Evolutionary conservation across 2,113 vertebrate genomes (phyloP), one percentile per base, ranked within the genome.

Genomic region (Chaenogobius annularis): DNA sequence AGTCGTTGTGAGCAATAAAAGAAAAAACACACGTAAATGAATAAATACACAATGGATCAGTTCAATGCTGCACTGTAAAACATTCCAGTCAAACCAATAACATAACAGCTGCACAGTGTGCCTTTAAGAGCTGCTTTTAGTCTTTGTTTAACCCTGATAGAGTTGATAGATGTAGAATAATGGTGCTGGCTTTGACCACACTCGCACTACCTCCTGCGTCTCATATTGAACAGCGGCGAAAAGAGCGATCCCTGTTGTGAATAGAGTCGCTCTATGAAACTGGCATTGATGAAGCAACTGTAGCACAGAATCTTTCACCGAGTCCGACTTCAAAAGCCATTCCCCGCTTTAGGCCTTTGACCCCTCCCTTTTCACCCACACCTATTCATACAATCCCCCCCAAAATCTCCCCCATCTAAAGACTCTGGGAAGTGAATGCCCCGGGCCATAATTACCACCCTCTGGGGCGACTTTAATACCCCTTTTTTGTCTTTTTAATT

Each of bases 401-500:
- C 55, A 13, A 58, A 58, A 26, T 15, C 50, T 59, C 81, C 78
- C 72, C 81, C 79, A 68, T 85, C 89, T 86, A 76, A 79, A 74
- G 89, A 83, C 86, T 71, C 77, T 70, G 73, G 75, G 86, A 81
- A 85, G 85, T 82, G 77, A 71, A 74, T 80, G 85, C 73, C 69
- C 78, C 69, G 85, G 77, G 64, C 67, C 88, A 87, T 92, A 93
- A 93, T 92, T 92, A 89, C 91, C 91, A 89, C 89, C 90, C 87
- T 89, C 90, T 74, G 61, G 91, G 90, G 86, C 68, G 68, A 84
- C 83, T 93, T 92, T 92, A 93, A 94, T 92, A 84, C 90, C 81
- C 82, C 67, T 54, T 91, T 92, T 92, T 93, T 93, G 91, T 93
- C 80, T 91, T 92, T n/a, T 92, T 93, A 93, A 93, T 93, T 93